Evolutionary conservation across 2,888 invertebrate species (phyloP).

Genomic region (Drosophila kanekoi): DNA sequence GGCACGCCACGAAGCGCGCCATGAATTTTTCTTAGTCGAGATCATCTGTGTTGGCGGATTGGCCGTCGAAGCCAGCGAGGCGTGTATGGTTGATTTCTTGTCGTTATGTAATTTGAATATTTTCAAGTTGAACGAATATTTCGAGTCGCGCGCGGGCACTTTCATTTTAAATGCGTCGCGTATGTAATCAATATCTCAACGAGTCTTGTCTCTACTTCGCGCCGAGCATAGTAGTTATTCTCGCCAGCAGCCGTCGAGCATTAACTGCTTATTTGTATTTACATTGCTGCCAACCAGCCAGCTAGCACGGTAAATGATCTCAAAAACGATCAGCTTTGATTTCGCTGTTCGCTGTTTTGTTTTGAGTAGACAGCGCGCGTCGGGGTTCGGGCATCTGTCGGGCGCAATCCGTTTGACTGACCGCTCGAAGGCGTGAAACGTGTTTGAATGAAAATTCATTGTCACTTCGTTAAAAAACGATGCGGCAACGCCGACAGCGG

Average conservation of each 20-base stretch:
- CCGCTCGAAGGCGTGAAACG: constrained; percentile 68
- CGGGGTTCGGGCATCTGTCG: constrained; percentile 7
- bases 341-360: constrained; percentile 33
- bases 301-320: constrained; percentile 33
- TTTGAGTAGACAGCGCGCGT: constrained; percentile 35
- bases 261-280: constrained; percentile 32
- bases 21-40: constrained; percentile 74
- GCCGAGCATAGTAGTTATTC: constrained; percentile 35
- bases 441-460: constrained; percentile 81
- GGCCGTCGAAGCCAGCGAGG: constrained; percentile 41
- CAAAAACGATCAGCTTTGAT: constrained; percentile 35
- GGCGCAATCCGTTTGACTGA: constrained; percentile 72
- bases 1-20: constrained; percentile 80
- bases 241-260: constrained; percentile 14
- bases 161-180: constrained; percentile 72
- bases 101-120: constrained; percentile 82
- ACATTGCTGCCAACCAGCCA: constrained; percentile 28
- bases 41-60: constrained; percentile 56
- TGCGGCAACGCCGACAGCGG: constrained; percentile 45
- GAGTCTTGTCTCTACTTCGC: constrained; percentile 14
- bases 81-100: constrained; percentile 63
- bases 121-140: constrained; percentile 83
- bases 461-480: constrained; percentile 65
- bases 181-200: constrained; percentile 25
- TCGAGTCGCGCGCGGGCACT: constrained; percentile 75